Conservation (phyloP, 2,888 invertebrate genomes). For the Odontothrips loti region DNA sequence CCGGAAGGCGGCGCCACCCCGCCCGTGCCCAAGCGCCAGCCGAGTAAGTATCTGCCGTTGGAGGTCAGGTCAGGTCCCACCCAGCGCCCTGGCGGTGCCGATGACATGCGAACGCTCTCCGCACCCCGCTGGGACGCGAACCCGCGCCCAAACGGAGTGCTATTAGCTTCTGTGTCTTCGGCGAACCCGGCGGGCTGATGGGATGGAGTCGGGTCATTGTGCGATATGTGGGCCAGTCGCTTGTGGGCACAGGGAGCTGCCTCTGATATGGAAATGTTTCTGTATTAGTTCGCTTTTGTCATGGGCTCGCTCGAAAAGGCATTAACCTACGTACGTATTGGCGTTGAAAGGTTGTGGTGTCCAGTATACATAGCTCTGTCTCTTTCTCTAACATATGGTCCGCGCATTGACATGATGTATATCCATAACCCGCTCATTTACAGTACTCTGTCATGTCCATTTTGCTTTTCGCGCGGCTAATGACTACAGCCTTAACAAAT, state of each 20-base stretch:
- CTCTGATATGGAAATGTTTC: no score
- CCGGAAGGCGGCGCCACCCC: constrained; percentile 55
- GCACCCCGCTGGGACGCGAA: not conserved
- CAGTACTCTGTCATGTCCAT: not conserved
- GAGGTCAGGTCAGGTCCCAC: not conserved
- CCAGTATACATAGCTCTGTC: not conserved
- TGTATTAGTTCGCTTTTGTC: not conserved
- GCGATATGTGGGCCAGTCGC: no score
- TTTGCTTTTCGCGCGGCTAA: not conserved
- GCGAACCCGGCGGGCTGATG: no score
- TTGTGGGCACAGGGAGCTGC: no score
- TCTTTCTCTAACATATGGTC: not conserved
- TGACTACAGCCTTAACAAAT: not conserved
- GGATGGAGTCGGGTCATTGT: no score
- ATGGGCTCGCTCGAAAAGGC: not conserved
- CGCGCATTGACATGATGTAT: not conserved
- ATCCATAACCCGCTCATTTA: not conserved
- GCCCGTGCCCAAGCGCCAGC: constrained; percentile 75
- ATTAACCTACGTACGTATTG: constrained; percentile 26
- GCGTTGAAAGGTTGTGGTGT: not conserved
- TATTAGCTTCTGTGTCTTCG: not conserved
- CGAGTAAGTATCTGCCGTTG: constrained; percentile 57
- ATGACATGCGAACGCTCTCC: no score
- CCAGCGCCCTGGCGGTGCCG: no score
- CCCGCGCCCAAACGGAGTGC: not conserved